Conservation (phyloP, 2,797 vertebrate species). For the Rhincodon typus region DNA sequence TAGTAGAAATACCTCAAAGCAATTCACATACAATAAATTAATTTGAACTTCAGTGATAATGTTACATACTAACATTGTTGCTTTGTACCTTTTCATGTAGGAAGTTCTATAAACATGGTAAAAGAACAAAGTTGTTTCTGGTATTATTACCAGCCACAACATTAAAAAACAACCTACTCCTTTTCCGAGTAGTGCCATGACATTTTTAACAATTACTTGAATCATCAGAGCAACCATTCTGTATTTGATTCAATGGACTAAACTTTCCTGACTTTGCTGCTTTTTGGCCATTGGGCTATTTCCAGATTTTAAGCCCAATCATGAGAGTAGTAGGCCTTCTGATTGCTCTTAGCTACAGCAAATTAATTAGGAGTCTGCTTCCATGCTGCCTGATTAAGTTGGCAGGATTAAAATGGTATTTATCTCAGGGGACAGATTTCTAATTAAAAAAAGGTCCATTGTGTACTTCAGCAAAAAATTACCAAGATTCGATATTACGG, state of each 20-base stretch:
- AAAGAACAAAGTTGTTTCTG: background rate
- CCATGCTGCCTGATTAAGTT: no score
- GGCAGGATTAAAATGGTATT: no score
- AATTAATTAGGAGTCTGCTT: no score
- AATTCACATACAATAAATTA: background rate
- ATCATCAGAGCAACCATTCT: background rate
- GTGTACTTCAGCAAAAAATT: no score
- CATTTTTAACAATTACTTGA: background rate
- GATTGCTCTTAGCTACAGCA: no score
- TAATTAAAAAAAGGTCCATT: no score
- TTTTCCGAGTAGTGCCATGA: background rate
- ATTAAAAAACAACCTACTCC: background rate
- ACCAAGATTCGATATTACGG: no score
- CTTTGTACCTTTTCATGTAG: background rate
- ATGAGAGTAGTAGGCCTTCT: no score
- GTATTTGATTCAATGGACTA: background rate
- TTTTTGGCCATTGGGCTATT: no score
- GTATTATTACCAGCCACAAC: background rate
- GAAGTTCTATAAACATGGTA: background rate
- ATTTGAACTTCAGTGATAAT: background rate
- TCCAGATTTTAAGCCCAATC: no score
- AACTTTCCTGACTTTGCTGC: no score
- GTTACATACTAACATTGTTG: background rate
- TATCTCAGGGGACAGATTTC: no score
- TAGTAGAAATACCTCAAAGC: background rate